Percentiles rank a stretch among this genome's conserved stretches.
Conservation (phyloP, 2,797 vertebrate species). For the Sardinella longiceps region DNA sequence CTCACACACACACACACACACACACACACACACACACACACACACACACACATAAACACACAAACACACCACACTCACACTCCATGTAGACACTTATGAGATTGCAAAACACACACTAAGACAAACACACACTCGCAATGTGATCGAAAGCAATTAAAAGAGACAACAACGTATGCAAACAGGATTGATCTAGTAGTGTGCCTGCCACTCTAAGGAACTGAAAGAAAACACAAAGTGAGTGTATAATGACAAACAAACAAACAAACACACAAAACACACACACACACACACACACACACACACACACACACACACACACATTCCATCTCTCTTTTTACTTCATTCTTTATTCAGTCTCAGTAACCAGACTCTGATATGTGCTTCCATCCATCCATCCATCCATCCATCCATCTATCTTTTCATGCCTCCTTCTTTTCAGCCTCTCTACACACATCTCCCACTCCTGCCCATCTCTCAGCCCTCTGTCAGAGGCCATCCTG, state of each 20-base stretch:
- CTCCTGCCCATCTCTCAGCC: not conserved
- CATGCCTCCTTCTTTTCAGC: not conserved
- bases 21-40: not conserved
- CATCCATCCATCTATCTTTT: not conserved
- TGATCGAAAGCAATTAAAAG: constrained; percentile 21
- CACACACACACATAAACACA: no score
- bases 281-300: not conserved
- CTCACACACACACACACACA: not conserved
- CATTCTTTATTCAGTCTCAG: constrained; percentile 5
- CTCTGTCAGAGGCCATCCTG: not conserved
- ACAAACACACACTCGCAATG: not conserved
- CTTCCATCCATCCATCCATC: not conserved
- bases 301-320: not conserved
- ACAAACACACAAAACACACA: not conserved
- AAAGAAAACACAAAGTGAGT: not conserved
- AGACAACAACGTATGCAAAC: not conserved
- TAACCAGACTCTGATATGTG: not conserved
- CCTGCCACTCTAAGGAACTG: not conserved
- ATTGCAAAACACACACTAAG: not conserved
- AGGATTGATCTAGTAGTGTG: not conserved
- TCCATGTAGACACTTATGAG: no score
- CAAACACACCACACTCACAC: not conserved
- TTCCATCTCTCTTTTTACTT: not conserved
- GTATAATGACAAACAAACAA: not conserved
- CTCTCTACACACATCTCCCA: not conserved